A percentile compares a stretch with the other conserved stretches of the same genome.
Conservation (phyloP, 2,113 vertebrate genomes). For the Epinephelus fuscoguttatus region DNA sequence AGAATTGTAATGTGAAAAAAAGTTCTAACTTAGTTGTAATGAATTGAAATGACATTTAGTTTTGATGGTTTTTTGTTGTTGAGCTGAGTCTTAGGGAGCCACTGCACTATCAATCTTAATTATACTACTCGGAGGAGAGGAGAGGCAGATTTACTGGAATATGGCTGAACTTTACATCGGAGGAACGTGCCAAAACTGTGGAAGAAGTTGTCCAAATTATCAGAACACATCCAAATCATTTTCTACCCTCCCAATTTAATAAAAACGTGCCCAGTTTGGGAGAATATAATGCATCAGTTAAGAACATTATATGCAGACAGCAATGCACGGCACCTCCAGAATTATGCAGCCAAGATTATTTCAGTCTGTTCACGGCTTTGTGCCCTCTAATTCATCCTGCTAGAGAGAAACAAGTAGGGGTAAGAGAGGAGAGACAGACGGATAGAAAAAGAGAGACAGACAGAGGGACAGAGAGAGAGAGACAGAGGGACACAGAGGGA, state of each 20-base stretch:
- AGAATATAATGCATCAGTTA: background rate
- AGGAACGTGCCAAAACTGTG: background rate
- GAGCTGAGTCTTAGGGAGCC: background rate
- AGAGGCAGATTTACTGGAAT: background rate
- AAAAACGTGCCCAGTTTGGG: background rate
- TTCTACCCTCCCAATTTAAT: background rate
- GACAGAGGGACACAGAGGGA: background rate
- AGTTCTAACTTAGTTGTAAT: background rate
- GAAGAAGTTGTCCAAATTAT: background rate
- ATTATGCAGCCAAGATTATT: background rate
- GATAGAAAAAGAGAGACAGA: background rate
- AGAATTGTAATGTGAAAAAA: background rate
- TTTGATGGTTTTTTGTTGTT: background rate
- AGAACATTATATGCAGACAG: background rate
- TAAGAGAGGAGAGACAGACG: background rate
- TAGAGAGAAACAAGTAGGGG: background rate
- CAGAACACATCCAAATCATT: background rate
- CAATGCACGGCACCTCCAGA: background rate
- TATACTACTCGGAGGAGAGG: background rate
- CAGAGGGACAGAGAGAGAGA: background rate
- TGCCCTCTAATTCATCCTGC: background rate
- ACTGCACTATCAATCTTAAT: background rate
- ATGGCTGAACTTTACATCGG: background rate
- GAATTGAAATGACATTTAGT: background rate
- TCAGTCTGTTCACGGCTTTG: background rate